Conservation (phyloP, 2,888 invertebrate genomes). For the Euclidia mi region DNA sequence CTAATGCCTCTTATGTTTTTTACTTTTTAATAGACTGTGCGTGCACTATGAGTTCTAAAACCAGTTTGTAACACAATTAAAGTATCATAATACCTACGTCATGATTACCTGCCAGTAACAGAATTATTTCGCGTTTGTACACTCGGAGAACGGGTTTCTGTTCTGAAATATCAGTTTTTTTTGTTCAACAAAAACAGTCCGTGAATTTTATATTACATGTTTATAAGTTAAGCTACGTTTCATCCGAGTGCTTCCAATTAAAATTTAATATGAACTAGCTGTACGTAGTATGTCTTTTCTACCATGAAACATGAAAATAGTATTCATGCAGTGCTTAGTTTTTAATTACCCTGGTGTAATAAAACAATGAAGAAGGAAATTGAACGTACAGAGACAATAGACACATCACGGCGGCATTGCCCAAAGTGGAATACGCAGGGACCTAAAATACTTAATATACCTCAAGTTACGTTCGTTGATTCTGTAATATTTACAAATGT, state of each 20-base stretch:
- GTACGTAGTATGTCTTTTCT: constrained; percentile 17
- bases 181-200: constrained; percentile 17
- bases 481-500: too few relatives aligned
- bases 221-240: constrained; percentile 30
- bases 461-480: too few relatives aligned
- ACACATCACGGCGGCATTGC: too few relatives aligned
- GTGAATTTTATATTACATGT: constrained; percentile 25
- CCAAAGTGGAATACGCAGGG: too few relatives aligned
- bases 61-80: constrained; percentile 43
- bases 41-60: constrained; percentile 31
- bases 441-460: too few relatives aligned
- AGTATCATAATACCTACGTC: constrained; percentile 22
- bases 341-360: constrained; percentile 43
- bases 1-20: constrained; percentile 39
- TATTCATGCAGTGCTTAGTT: constrained; percentile 50
- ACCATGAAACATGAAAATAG: constrained; percentile 54
- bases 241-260: constrained; percentile 51
- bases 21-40: constrained; percentile 32
- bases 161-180: constrained; percentile 31
- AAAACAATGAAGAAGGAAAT: too few relatives aligned
- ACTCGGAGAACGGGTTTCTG: constrained; percentile 27
- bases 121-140: constrained; percentile 19
- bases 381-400: too few relatives aligned
- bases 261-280: constrained; percentile 18
- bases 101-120: constrained; percentile 10